These are phyloP conservation scores for Protaetia brevitarsis DNA, from an alignment of 1,140 invertebrate species.

Conservation along the genomic window DNA sequence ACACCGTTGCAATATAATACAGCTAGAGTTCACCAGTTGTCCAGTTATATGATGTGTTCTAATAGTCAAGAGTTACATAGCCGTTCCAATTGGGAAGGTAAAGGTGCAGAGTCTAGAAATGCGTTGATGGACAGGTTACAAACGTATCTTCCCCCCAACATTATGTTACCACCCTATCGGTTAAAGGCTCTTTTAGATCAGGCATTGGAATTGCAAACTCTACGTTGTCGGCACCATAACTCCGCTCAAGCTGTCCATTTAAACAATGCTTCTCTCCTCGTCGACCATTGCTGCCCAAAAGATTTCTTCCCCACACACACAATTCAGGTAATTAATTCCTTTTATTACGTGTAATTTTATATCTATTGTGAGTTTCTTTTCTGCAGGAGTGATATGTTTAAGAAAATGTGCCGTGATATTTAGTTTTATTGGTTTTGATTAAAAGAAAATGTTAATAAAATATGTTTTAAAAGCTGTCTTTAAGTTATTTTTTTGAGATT, in stretches of 20 bases:
- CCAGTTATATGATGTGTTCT: slow-evolving; percentile 90
- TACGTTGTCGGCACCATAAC: slow-evolving; percentile 69
- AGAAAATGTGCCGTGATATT: not conserved
- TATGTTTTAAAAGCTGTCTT: not conserved
- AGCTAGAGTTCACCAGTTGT: slow-evolving; percentile 87
- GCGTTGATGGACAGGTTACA: slow-evolving; percentile 87
- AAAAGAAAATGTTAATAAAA: not conserved
- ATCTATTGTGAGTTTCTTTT: not conserved
- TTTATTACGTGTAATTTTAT: not conserved
- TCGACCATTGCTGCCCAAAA: slow-evolving; percentile 85
- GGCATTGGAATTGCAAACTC: slow-evolving; percentile 87
- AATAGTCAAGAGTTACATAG: slow-evolving; percentile 49
- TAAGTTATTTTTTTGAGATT: not conserved
- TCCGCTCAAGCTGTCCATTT: slow-evolving; percentile 58
- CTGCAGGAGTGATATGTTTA: not conserved
- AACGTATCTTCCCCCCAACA: slow-evolving; percentile 84
- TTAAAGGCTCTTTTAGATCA: slow-evolving; percentile 85
- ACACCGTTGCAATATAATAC: slow-evolving; percentile 94
- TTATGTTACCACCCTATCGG: slow-evolving; percentile 91
- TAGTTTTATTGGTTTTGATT: not conserved
- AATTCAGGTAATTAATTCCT: slow-evolving; percentile 48
- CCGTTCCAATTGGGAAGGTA: slow-evolving; percentile 70
- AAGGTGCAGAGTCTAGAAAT: slow-evolving; percentile 72
- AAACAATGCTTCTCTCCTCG: slow-evolving; percentile 74
- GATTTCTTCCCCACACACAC: slow-evolving; percentile 59